Percentiles rank a stretch among this genome's conserved stretches.
These are phyloP conservation scores for Sandelia bainsii DNA, from an alignment of 2,797 vertebrate genomes.

Conservation along the genomic window DNA sequence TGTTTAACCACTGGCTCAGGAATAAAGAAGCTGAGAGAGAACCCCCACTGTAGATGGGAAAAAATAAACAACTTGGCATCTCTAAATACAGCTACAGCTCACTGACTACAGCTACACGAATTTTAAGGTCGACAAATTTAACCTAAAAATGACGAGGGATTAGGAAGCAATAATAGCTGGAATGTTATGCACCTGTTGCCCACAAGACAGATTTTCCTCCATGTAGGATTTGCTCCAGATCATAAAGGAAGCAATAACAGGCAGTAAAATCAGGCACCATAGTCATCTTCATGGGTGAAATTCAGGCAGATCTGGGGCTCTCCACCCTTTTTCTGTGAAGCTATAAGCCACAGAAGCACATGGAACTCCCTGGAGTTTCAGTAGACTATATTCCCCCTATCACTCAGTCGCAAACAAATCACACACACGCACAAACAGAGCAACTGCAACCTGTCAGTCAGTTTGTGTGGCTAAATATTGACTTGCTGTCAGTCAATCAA, in stretches of 20 bases:
- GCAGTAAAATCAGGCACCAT: conserved; percentile 36
- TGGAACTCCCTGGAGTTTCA: conserved; percentile 23
- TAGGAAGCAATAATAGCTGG: conserved; percentile 58
- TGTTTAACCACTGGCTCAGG: conserved; percentile 54
- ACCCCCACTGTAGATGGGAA: conserved; percentile 49
- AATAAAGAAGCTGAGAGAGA: conserved; percentile 69
- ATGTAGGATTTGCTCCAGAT: conserved; percentile 44
- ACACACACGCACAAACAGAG: conserved; percentile 25
- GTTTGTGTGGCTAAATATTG: conserved; percentile 60
- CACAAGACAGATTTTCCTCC: conserved; percentile 45
- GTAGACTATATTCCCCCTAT: conserved; percentile 51
- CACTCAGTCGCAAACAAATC: conserved; percentile 15
- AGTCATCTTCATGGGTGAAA: conserved; percentile 6
- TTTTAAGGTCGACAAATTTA: conserved; percentile 56
- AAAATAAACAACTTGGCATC: conserved; percentile 63
- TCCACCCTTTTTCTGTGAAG: conserved; percentile 22
- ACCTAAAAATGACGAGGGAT: conserved; percentile 41
- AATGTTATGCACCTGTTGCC: conserved; percentile 68
- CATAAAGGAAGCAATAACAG: conserved; percentile 65
- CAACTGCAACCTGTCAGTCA: conserved; percentile 8
- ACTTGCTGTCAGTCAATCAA: conserved; percentile 63
- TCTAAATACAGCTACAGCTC: conserved; percentile 54
- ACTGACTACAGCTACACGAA: conserved; percentile 42
- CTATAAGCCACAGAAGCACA: conserved; percentile 5
- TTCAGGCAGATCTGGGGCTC: conserved; percentile 30